Base-by-base conservation (phyloP, 2,113 vertebrate genomes). In the Dromaius novaehollandiae region DNA sequence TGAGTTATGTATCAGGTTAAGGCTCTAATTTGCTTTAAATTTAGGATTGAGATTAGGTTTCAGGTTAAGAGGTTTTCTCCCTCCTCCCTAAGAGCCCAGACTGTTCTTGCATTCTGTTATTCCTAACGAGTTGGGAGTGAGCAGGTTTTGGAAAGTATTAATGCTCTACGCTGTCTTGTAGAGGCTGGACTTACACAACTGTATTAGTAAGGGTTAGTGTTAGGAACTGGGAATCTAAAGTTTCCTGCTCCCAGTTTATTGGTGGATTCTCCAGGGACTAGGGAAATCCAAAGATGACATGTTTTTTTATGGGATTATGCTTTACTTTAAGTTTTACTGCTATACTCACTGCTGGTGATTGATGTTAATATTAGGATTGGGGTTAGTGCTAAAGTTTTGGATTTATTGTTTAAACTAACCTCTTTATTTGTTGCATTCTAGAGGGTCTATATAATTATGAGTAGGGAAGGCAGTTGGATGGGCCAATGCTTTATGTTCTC, bases 231-330 rank as follows among this genome's bases (percentile, higher is more conserved):
- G 21, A 69, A 81, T 32, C 24, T 48, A 7, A 69, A 69, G 13
- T 74, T 71, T 42, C 8, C 16, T 61, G 26, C 50, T 88, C 25
- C 40, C 6, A 28, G 0, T 92, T 88, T 81, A 74, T n/a, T 30
- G 7, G 5, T 66, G 21, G 11, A 48, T 75, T 86, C 69, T 81
- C 5, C 30, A 34, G 12, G 12, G 36, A 16, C 32, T 16, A 80
- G n/a, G 18, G n/a, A 73, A 90, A 83, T 20, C 28, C 17, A 60
- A 64, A 86, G n/a, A 34, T 81, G 6, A n/a, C 0, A 0, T 18
- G 6, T 71, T 82, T 65, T 48, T 73, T 17, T n/a, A 30, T 30
- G n/a, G 9, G 7, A 92, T 53, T 73, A 46, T 26, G 12, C 13
- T 80, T 77, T 74, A 65, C 18, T 69, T 92, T 73, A 3, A 0